phyloP scores from a whole-genome alignment of 2,888 invertebrate species.

The Drosophila percnosoma region DNA sequence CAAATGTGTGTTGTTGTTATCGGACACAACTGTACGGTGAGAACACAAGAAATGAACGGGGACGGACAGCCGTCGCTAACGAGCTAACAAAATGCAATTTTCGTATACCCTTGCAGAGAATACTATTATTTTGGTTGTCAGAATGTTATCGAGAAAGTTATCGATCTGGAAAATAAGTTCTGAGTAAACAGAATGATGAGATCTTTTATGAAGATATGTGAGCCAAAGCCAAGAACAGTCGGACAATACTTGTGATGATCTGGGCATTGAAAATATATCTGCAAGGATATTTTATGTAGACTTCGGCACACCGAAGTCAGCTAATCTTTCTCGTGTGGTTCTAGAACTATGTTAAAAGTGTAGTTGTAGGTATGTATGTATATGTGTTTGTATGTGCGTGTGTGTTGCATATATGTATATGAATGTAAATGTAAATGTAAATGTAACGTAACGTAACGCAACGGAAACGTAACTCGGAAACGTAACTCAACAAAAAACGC shows the following conservation, averaged over 20 bases:
- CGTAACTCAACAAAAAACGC: conserved; percentile 79
- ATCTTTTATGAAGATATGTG: background rate
- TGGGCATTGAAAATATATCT: background rate
- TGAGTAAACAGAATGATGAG: background rate
- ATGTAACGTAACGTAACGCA: conserved; percentile 69
- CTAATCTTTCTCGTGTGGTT: conserved; percentile 18
- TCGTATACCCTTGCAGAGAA: background rate
- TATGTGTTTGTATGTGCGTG: conserved; percentile 28
- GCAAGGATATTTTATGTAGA: background rate
- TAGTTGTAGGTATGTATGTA: conserved; percentile 20
- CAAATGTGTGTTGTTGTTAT: conserved; percentile 26
- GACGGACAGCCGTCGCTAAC: conserved; percentile 35
- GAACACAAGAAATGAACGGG: conserved; percentile 39
- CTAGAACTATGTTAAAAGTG: conserved; percentile 57
- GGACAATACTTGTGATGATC: background rate
- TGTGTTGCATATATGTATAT: conserved; percentile 58
- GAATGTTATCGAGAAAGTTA: background rate
- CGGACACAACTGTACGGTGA: conserved; percentile 34
- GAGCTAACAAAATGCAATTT: conserved; percentile 52
- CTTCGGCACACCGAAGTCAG: conserved; percentile 4
- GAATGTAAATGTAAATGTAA: conserved; percentile 60
- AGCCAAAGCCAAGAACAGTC: background rate
- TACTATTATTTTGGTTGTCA: too few relatives aligned
- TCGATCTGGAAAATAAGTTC: background rate
- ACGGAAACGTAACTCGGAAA: conserved; percentile 70